Percentiles rank a stretch among this genome's conserved stretches.
These are phyloP conservation scores for Seriola quinqueradiata DNA, from an alignment of 2,113 vertebrate species.

Conservation along the genomic window DNA sequence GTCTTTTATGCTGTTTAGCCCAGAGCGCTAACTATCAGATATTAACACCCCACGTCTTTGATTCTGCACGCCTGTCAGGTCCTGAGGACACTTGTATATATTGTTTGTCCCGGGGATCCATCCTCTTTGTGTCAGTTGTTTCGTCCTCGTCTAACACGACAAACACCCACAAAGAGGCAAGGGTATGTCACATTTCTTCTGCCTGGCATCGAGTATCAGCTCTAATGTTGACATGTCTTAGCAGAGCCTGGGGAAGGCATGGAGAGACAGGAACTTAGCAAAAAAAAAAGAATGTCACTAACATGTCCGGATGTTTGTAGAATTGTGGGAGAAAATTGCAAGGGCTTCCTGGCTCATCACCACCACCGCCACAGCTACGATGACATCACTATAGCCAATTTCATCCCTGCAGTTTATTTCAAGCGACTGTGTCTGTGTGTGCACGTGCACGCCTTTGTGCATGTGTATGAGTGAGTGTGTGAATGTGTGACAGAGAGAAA, in stretches of 20 bases:
- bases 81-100: conserved; percentile 55
- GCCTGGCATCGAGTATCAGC: conserved; percentile 65
- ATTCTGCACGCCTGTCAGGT: conserved; percentile 66
- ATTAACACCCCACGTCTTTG: conserved; percentile 75
- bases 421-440: conserved; percentile 39
- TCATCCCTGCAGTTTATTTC: conserved; percentile 57
- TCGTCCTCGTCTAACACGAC: conserved; percentile 55
- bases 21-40: conserved; percentile 73
- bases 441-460: neutral
- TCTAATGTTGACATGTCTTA: conserved; percentile 72
- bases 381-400: conserved; percentile 71
- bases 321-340: conserved; percentile 53
- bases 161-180: conserved; percentile 50
- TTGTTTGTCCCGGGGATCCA: conserved; percentile 55
- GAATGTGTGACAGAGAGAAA: conserved; percentile 32
- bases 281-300: conserved; percentile 60
- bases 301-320: conserved; percentile 61
- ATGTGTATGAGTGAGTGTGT: conserved; percentile 14
- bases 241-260: conserved; percentile 53
- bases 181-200: conserved; percentile 69
- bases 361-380: conserved; percentile 10
- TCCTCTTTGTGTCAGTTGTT: conserved; percentile 55
- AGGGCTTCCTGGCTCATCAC: conserved; percentile 53
- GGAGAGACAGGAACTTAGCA: conserved; percentile 58
- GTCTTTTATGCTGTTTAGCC: conserved; percentile 78